A percentile compares a stretch with the other conserved stretches of the same genome.
Evolutionary conservation across 2,113 vertebrate genomes (phyloP).

Genomic region (Coracopsis vasa): DNA sequence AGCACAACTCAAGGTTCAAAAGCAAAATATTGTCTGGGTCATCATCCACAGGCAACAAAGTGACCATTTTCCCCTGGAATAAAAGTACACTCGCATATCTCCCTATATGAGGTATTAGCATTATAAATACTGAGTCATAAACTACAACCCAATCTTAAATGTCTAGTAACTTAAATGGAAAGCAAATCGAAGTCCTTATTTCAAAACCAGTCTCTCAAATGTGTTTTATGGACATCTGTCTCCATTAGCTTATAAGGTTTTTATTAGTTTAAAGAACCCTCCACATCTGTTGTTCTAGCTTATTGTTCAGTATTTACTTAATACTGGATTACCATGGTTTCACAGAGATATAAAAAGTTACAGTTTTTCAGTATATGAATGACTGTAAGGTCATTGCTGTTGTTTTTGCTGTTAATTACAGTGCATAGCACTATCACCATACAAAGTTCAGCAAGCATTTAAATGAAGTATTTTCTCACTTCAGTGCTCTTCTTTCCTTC

Average conservation of each 20-base stretch:
- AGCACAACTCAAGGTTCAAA: neutral
- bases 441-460: neutral
- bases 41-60: neutral
- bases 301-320: neutral
- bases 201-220: neutral
- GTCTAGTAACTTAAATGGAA: neutral
- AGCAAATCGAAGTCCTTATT: neutral
- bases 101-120: neutral
- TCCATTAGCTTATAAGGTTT: neutral
- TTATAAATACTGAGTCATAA: neutral
- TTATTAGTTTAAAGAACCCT: neutral
- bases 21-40: neutral
- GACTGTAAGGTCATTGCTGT: neutral
- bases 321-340: neutral
- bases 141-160: neutral
- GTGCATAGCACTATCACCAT: neutral
- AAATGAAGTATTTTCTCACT: conserved; percentile 5
- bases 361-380: neutral
- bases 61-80: neutral
- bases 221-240: neutral
- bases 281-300: neutral
- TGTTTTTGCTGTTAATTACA: neutral
- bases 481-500: neutral
- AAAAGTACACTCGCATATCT: neutral
- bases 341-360: neutral